Evolutionary conservation across 2,888 invertebrate genomes (phyloP), one percentile per base, ranked within the genome.

Genomic region (Patella ulyssiponensis): DNA sequence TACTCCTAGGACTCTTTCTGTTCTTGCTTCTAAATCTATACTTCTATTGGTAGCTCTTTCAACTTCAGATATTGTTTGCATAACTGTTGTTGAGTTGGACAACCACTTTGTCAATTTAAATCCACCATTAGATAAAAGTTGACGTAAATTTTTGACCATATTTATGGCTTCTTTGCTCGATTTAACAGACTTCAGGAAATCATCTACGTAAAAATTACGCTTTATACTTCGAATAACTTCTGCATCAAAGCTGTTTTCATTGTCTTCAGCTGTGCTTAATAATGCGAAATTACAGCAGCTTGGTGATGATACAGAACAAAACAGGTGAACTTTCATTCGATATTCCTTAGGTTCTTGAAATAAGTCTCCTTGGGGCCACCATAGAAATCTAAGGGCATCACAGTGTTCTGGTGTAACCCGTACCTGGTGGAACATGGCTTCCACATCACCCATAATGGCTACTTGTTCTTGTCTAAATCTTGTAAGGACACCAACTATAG

Each of bases 401-500:
- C 80, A 56, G 52, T 82, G 79, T 15, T 77, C 71, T 2, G 69
- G 27, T 2, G n/a, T n/a, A n/a, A n/a, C n/a, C n/a, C n/a, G n/a
- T n/a, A n/a, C n/a, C n/a, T n/a, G n/a, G n/a, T n/a, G 71, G 51
- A 79, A 79, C 80, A 81, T 81, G 52, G 70, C 75, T 15, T 82
- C 79, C 27, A 80, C 79, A 71, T 82, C 82, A 1, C 77, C 81
- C 75, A 79, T 82, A 0, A 82, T 23, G n/a, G 80, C 83, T 14
- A 82, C 69, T n/a, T 74, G 73, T 44, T 84, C 79, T 70, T 81
- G 69, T 44, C 85, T 51, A 73, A 85, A 85, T 51, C 81, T 73
- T 2, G 78, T 56, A 17, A 85, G 64, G 12, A 80, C 83, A 14
- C 80, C 83, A 17, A 84, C 20, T 14, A 84, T 72, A 20, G 71